Base-by-base conservation (phyloP, 2,888 invertebrate species). In the Orchesella flavescens region DNA sequence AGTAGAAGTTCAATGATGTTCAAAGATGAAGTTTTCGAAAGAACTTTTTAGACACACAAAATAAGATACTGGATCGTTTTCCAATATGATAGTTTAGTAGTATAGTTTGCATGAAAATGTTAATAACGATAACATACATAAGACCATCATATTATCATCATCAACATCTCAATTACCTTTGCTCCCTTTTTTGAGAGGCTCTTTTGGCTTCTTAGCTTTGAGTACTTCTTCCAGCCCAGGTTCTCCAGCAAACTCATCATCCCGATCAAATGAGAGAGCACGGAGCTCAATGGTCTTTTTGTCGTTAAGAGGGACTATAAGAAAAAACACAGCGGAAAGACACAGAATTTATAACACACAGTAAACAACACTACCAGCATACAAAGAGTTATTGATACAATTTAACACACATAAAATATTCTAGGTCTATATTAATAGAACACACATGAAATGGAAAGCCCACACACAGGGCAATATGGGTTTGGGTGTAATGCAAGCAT, bases 151-250 rank as follows among this genome's bases (percentile, higher is more conserved):
- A n/a, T n/a, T n/a, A n/a, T n/a, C n/a, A 34, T 2, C 63, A 49
- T 23, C 71, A 61, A 3, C 73, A 61, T 53, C 46, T 66, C 72
- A n/a, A 88, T 89, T 93, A 93, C 93, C 93, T 93, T 92, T 93
- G 90, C 92, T 92, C 90, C 81, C 81, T 46, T 66, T 59, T 53
- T 81, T 81, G 46, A 65, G 46, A 21, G 68, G 92, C 89, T 93
- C 93, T 90, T 92, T 92, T 90, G 93, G 91, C 89, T 92, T 92
- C 91, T 92, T 92, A 85, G 92, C 91, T 90, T 92, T 92, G 63
- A 93, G 91, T 87, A 93, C 93, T 90, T 93, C 93, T 90, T 93
- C 93, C 90, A 93, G 92, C 89, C 93, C 93, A 89, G 91, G 91
- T 89, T 93, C 93, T 88, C 92, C 92, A 88, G 92, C 92, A 89